Conservation (phyloP, 2,113 vertebrate species). For the Orycteropus afer region DNA sequence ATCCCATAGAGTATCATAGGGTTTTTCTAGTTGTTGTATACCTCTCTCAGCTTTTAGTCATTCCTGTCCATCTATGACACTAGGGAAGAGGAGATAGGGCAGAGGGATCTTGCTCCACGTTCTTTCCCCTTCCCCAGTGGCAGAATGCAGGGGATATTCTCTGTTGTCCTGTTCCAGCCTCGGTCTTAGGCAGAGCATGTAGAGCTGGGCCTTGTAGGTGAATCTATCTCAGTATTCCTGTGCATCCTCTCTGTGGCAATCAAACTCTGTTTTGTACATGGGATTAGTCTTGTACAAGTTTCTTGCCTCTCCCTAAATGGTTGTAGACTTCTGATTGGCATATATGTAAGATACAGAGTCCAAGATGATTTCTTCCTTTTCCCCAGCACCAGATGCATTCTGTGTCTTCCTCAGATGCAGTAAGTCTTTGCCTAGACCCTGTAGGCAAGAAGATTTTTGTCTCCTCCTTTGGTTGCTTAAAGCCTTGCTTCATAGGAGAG, state of each 20-base stretch:
- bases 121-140: background rate
- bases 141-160: background rate
- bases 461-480: background rate
- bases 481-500: background rate
- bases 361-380: background rate
- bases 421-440: background rate
- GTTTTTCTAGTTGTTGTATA: background rate
- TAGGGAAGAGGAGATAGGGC: background rate
- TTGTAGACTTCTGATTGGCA: background rate
- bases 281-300: background rate
- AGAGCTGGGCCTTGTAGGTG: background rate
- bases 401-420: background rate
- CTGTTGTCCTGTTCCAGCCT: background rate
- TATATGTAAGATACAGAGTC: background rate
- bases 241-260: background rate
- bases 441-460: background rate
- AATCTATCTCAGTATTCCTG: background rate
- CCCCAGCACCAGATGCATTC: background rate
- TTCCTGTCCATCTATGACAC: no score
- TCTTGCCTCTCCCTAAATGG: background rate
- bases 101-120: background rate
- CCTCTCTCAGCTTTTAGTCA: background rate
- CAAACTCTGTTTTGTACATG: background rate
- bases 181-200: background rate
- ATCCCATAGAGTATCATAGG: background rate